Base-by-base conservation (phyloP, 1,140 invertebrate species). In the Brachionus rotundiformis region DNA sequence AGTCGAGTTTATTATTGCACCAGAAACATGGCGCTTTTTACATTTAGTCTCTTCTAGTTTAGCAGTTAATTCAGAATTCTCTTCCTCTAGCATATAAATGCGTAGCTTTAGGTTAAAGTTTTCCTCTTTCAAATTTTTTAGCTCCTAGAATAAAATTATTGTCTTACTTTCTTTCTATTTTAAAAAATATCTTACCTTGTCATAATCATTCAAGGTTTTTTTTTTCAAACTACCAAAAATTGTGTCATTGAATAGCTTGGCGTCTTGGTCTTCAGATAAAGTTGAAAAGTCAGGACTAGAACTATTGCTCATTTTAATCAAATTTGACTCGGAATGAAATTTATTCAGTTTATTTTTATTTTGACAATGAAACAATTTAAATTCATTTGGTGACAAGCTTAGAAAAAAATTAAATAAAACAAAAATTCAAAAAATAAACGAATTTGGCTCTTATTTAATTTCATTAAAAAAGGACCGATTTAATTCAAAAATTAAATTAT, bases 101-200 rank as follows among this genome's bases (percentile, higher is more conserved):
- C 94, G 90, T 61, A 95, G 88, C 87, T 95, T 96, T 0, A 96
- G 88, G 87, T 94, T 93, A 85, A 96, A 96, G 87, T 96, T 96
- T 85, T 96, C 94, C 85, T 95, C 95, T 82, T 93, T 92, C 59
- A 96, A 88, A 13, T 90, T 89, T 23, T 91, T 91, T 75, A 95
- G 87, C 85, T 95, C 92, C 87, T 95, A 82, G 23, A 83, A 84
- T 23, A 47, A 29, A 16, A 76, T 33, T 27, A n/a, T 54, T 54
- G 13, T 23, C 27, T 61, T 23, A 61, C 4, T 27, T 25, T 33
- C 7, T 33, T 71, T 41, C n/a, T 13, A 2, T 11, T 41, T 41
- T 41, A 41, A 41, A n/a, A n/a, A n/a, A 16, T 71, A 1, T 33
- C 68, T 41, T 2, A 73, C 68, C 39, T 73, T 73, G 19, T 73